Evolutionary conservation across 2,113 vertebrate species (phyloP).

Genomic region (Tychaedon coryphoeus): DNA sequence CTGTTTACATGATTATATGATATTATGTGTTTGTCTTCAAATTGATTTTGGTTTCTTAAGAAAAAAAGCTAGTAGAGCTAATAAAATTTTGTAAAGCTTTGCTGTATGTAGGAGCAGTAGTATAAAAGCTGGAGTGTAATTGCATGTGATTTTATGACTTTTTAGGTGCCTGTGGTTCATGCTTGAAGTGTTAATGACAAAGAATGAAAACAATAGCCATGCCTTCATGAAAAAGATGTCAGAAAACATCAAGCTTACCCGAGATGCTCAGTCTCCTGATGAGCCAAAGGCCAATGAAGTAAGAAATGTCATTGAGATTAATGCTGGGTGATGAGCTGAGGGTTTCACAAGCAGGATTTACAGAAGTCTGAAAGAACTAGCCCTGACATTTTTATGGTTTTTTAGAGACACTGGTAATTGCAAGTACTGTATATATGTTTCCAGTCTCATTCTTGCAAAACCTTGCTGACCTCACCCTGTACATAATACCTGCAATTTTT

Average conservation of each 20-base stretch:
- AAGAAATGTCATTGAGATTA: constrained; percentile 34
- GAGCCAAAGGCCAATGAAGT: constrained; percentile 96
- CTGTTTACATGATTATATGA: neutral
- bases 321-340: neutral
- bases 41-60: neutral
- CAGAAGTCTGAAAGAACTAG: neutral
- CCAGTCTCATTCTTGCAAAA: neutral
- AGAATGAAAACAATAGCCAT: constrained; percentile 99
- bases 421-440: neutral
- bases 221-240: constrained; percentile 98
- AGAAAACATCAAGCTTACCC: constrained; percentile 96
- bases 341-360: constrained; percentile 11
- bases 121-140: neutral
- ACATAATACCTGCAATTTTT: neutral
- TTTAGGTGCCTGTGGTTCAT: constrained; percentile 97
- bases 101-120: neutral
- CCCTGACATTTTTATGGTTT: neutral
- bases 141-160: constrained; percentile 28
- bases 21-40: neutral
- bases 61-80: neutral
- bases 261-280: constrained; percentile 95
- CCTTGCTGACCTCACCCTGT: neutral
- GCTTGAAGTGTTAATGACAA: constrained; percentile 99
- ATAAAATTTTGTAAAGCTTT: neutral
- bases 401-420: neutral